phyloP scores from a whole-genome alignment of 2,888 invertebrate species.

The Bursaphelenchus okinawaensis region DNA sequence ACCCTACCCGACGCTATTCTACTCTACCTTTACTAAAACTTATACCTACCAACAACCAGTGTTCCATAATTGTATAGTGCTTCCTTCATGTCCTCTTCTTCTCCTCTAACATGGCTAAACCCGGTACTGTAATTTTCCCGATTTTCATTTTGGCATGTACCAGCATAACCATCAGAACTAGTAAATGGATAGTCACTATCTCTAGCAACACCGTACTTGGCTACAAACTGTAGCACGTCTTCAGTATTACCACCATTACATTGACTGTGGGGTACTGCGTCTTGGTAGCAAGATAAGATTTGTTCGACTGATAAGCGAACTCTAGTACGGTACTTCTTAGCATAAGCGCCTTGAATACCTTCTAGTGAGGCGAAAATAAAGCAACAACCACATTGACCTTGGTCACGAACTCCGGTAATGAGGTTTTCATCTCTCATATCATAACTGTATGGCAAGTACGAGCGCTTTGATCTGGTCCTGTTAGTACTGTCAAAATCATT shows the following conservation, averaged over 20 bases:
- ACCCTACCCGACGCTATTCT: no score
- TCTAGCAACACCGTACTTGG: conserved; percentile 1
- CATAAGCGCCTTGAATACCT: background rate
- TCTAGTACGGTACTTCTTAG: background rate
- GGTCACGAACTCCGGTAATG: background rate
- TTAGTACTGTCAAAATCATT: background rate
- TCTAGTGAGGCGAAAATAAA: conserved; percentile 1
- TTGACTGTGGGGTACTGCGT: background rate
- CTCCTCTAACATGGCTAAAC: background rate
- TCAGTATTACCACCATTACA: conserved; percentile 8
- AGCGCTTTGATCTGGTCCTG: background rate
- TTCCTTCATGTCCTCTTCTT: background rate
- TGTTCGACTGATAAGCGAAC: background rate
- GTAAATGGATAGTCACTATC: background rate
- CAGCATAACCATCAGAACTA: background rate
- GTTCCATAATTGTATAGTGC: background rate
- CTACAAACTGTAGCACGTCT: conserved; percentile 57
- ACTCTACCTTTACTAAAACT: no score
- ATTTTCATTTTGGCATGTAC: background rate
- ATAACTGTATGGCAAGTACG: background rate
- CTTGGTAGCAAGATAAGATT: background rate
- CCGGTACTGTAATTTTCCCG: background rate
- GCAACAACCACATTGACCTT: conserved; percentile 8
- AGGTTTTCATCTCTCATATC: conserved; percentile 3
- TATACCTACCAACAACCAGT: background rate